Evolutionary conservation across 2,797 vertebrate species (phyloP), one percentile per base, ranked within the genome.

Genomic region (Alosa sapidissima): DNA sequence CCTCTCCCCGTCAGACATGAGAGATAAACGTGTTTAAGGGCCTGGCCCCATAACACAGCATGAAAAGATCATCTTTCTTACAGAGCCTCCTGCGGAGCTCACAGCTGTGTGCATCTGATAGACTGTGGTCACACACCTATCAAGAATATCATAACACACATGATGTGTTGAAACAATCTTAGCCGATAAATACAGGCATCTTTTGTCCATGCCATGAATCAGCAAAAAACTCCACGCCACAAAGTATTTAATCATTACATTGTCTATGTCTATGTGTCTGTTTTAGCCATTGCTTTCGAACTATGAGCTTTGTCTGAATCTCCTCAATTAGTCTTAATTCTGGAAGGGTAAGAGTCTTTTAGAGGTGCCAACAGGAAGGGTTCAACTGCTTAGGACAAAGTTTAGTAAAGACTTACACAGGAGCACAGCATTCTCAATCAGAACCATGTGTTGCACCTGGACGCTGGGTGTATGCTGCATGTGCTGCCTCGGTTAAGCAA

Each of bases 371-470:
- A 87, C 82, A 84, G 81, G 84, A 86, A 49, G 49, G 65, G 49
- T 81, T 88, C 81, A 85, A 86, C 81, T 49, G 16, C 81, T 87
- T 33, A 78, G 51, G 83, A 55, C 68, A 84, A 58, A 81, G 75
- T 83, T 88, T 81, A 86, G 72, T 84, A 58, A 41, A 68, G 81
- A 83, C 84, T 9, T 83, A 86, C 81, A 84, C 84, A 87, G 81
- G 83, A 87, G 83, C 62, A 81, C 86, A 75, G 49, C 75, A 78
- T n/a, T 85, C 81, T 19, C 85, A 84, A 89, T 84, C 55, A 88
- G 83, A 28, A 55, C 84, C 89, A 89, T 62, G 85, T 89, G 86
- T 62, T 54, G 54, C 81, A 89, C 83, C 86, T 87, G 81, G 75
- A 48, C 48, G 24, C 24, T 78, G 51, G 72, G 68, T 85, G 85